Percentiles rank a stretch among this genome's conserved stretches.
phyloP scores from a whole-genome alignment of 2,113 vertebrate genomes.

The Antechinus flavipes region DNA sequence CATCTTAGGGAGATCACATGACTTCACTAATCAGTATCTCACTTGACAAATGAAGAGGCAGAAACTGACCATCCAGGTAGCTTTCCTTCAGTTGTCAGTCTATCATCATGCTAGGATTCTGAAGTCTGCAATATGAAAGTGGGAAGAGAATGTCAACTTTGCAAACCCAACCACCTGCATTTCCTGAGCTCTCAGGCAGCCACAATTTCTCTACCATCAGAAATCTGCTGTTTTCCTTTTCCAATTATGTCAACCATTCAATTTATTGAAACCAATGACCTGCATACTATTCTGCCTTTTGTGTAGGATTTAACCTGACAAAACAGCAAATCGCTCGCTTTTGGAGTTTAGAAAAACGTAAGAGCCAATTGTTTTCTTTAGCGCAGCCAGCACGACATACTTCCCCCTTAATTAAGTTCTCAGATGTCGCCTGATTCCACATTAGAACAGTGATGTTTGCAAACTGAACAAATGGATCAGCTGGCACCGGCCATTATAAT shows the following conservation, averaged over 20 bases:
- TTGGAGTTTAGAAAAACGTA: conserved; percentile 15
- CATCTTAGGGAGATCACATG: neutral
- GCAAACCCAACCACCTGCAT: neutral
- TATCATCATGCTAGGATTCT: neutral
- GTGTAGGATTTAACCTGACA: neutral
- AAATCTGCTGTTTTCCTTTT: conserved; percentile 13
- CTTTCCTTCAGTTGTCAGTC: neutral
- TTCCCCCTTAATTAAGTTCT: conserved; percentile 73
- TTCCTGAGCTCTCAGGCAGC: neutral
- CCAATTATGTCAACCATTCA: accelerated
- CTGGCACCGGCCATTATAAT: conserved; percentile 42
- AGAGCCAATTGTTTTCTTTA: conserved; percentile 59
- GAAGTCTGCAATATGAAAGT: neutral
- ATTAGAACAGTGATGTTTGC: conserved; percentile 61
- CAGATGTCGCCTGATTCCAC: conserved; percentile 22
- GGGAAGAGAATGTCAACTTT: neutral
- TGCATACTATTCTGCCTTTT: neutral
- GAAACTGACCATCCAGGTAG: too few species aligned
- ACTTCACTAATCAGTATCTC: neutral
- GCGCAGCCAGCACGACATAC: conserved; percentile 50
- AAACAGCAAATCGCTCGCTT: neutral
- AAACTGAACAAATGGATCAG: conserved; percentile 60
- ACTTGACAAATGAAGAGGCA: neutral
- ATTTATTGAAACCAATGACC: neutral
- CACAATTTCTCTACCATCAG: accelerated